Evolutionary conservation across 1,140 invertebrate genomes (phyloP), one percentile per base, ranked within the genome.

Genomic region (Ooceraea biroi): DNA sequence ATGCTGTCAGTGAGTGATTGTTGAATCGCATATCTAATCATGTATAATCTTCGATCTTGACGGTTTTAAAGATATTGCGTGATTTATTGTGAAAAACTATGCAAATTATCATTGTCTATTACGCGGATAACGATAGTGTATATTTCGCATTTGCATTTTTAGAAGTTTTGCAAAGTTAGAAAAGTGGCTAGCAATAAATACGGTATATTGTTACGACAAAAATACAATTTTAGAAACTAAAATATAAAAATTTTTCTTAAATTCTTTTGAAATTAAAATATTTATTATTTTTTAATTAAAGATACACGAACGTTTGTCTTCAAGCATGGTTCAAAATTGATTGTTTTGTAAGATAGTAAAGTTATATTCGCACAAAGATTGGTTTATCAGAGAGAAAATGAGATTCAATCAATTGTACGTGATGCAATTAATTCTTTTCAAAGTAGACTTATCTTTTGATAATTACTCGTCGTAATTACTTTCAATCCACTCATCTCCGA

Each of bases 381-480:
- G 22, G 12, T 74, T 73, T 17, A 74, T 74, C 17, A 7, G 0
- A 61, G 41, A 0, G 72, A 46, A 63, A 27, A 48, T 27, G 11
- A 22, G 41, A 76, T 76, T 63, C 25, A 19, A 63, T 76, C 44
- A 76, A 30, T 17, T 2, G n/a, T 10, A 19, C 25, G 3, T 17
- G 25, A 48, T 63, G 44, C 44, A 76, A 76, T 61, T 48, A 25
- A 17, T 30, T 63, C 41, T 48, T 65, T 48, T 46, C 7, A 19
- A 30, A 61, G 12, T 27, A 17, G 17, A 48, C 41, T 58, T 48
- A 61, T 46, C 52, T n/a, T 19, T 30, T 17, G 12, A 10, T 76
- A 61, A 74, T 74, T 74, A 48, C 22, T 74, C 41, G n/a, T 63
- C 25, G n/a, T 63, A 74, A 60, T 76, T 63, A 76, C 41, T 61